Percentiles rank a stretch among this genome's conserved stretches.
phyloP scores from a whole-genome alignment of 2,888 invertebrate genomes.

The Byasa hedistus region DNA sequence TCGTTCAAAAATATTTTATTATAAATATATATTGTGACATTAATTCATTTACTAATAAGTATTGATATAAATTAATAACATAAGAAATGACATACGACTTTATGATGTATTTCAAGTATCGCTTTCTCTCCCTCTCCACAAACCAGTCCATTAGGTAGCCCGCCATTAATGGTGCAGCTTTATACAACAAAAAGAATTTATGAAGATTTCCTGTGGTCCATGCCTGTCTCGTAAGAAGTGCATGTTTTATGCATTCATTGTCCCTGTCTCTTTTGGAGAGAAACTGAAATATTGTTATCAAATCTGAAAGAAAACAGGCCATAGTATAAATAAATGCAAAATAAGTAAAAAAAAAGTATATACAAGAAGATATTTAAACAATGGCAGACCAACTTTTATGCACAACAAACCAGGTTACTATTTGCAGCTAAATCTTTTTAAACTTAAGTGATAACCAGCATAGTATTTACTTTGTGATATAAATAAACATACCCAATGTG shows the following conservation, averaged over 20 bases:
- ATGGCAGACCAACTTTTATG: too few species aligned
- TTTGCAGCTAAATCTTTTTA: too few species aligned
- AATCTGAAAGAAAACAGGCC: constrained; percentile 82
- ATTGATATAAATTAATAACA: background rate
- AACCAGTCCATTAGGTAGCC: constrained; percentile 99
- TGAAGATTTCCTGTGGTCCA: constrained; percentile 97
- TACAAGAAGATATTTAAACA: too few species aligned
- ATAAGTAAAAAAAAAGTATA: too few species aligned
- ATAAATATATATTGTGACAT: background rate
- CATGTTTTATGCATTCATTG: constrained; percentile 91
- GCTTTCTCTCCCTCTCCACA: constrained; percentile 95
- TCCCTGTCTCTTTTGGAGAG: constrained; percentile 87
- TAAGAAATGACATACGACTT: constrained; percentile 93
- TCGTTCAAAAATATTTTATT: background rate
- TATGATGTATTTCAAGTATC: constrained; percentile 93
- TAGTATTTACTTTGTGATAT: too few species aligned
- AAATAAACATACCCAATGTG: constrained; percentile 88
- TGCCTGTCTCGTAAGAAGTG: constrained; percentile 92
- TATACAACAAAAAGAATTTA: constrained; percentile 95
- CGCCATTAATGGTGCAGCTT: constrained; percentile 94
- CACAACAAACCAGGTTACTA: too few species aligned
- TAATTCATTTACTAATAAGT: background rate
- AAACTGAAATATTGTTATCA: constrained; percentile 93
- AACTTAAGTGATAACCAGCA: too few species aligned
- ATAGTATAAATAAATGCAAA: too few species aligned